Evolutionary conservation across 2,113 vertebrate genomes (phyloP), one percentile per base, ranked within the genome.

Genomic region (Gallinago undulata): DNA sequence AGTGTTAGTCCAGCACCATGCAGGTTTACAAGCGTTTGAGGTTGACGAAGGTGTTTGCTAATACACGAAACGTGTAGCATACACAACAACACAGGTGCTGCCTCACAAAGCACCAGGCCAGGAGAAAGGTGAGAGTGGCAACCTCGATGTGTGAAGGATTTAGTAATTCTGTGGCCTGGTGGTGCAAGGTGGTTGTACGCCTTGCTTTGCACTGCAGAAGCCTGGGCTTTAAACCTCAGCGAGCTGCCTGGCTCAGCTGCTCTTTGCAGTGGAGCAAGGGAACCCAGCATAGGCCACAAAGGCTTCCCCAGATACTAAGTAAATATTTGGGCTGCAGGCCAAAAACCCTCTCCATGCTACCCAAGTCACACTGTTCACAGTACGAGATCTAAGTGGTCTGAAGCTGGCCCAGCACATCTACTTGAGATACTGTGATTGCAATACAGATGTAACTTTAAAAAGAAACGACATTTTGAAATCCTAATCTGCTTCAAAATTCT

Each of bases 11-110:
- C 14, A 50, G 45, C 27, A 50, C 31, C 47, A 12, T 0, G 2
- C 19, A 37, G 64, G 17, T 53, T 74, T 67, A 19, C 30, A 37
- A 37, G n/a, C 4, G 13, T 7, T 19, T 45, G 30, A 30, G 41
- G 24, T 33, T 69, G 50, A 31, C 6, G 2, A 9, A 79, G 30
- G n/a, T 30, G 2, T 73, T 67, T 56, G 64, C 35, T 57, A 9
- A 24, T 10, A 11, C 11, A 19, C 0, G 3, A 22, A 43, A 28
- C 14, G 1, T 30, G 3, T 21, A 5, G 43, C 19, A 12, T 6
- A 18, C 7, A 1, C 50, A 43, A 6, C 24, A 15, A 5, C 24
- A 15, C 23, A 47, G 21, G 13, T 35, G 56, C 66, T 70, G 13
- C 68, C n/a, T 87, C 23, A 28, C 50, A n/a, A 51, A 91, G 43